phyloP scores from a whole-genome alignment of 2,797 vertebrate genomes.

The Carduelis carduelis region DNA sequence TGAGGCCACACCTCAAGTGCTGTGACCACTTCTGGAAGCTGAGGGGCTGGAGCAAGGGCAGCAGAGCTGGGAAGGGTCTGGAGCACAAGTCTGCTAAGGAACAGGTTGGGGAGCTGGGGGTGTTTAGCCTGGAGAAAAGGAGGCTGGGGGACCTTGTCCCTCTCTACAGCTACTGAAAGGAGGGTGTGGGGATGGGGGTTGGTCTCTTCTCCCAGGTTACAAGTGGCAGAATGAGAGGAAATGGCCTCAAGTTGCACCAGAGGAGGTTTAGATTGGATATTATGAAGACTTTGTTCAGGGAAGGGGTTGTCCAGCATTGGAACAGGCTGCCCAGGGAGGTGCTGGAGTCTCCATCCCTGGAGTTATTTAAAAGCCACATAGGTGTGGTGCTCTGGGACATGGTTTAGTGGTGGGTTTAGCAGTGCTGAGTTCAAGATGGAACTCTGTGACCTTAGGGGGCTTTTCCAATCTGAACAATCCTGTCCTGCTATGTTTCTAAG shows the following conservation, averaged over 20 bases:
- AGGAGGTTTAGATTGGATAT: background rate
- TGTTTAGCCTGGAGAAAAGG: background rate
- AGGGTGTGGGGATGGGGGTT: background rate
- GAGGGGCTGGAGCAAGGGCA: background rate
- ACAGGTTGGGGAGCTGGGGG: background rate
- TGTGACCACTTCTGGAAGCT: background rate
- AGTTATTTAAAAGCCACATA: background rate
- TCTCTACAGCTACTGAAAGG: background rate
- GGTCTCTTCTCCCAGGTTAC: background rate
- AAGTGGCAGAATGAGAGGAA: background rate
- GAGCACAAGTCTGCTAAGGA: background rate
- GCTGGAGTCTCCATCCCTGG: background rate
- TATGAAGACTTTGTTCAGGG: background rate
- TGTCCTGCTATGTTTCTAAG: background rate
- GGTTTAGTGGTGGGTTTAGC: background rate
- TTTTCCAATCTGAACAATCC: background rate
- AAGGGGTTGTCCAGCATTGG: fast-evolving
- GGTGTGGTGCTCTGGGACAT: background rate
- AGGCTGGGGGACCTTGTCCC: background rate
- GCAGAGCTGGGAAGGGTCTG: background rate
- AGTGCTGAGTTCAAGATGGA: background rate
- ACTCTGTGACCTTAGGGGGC: no score
- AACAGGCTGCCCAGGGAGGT: background rate
- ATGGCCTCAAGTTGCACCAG: background rate
- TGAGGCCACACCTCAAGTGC: background rate